phyloP scores from a whole-genome alignment of 2,797 vertebrate species.

The Paramormyrops hopkinsi region DNA sequence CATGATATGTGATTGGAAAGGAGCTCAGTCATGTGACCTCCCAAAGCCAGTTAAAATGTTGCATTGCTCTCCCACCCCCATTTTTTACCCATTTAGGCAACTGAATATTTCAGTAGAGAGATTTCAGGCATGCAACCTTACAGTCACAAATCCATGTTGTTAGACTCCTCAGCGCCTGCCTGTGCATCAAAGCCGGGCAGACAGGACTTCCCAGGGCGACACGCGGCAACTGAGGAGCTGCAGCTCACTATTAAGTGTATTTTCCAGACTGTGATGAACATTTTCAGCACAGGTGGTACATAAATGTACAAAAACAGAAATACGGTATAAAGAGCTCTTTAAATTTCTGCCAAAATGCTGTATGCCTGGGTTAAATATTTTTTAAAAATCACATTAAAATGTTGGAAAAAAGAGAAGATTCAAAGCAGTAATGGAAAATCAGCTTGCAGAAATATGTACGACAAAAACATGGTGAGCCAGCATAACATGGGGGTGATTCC shows the following conservation, averaged over 20 bases:
- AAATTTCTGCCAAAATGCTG: slow-evolving; percentile 45
- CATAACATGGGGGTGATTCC: neutral
- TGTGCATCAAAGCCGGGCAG: neutral
- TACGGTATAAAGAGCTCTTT: slow-evolving; percentile 42
- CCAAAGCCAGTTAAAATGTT: neutral
- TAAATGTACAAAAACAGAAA: slow-evolving; percentile 46
- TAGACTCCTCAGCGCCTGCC: neutral
- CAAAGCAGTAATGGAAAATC: slow-evolving; percentile 41
- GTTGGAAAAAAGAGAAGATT: slow-evolving; percentile 36
- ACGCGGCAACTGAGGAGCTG: neutral
- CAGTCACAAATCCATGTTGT: neutral
- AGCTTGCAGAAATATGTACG: slow-evolving; percentile 38
- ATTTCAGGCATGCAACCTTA: neutral
- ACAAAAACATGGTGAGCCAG: slow-evolving; percentile 45
- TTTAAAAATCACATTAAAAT: slow-evolving; percentile 34
- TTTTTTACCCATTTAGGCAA: neutral
- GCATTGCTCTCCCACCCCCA: neutral
- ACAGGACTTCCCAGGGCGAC: neutral
- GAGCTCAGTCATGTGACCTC: neutral
- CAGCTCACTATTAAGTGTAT: slow-evolving; percentile 25
- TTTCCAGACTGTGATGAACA: slow-evolving; percentile 23
- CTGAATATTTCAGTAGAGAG: neutral
- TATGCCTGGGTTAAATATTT: slow-evolving; percentile 43
- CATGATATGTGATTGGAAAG: neutral
- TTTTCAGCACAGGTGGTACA: slow-evolving; percentile 29